These are phyloP conservation scores for Oophaga sylvatica DNA, from an alignment of 2,797 vertebrate genomes.

Conservation along the genomic window DNA sequence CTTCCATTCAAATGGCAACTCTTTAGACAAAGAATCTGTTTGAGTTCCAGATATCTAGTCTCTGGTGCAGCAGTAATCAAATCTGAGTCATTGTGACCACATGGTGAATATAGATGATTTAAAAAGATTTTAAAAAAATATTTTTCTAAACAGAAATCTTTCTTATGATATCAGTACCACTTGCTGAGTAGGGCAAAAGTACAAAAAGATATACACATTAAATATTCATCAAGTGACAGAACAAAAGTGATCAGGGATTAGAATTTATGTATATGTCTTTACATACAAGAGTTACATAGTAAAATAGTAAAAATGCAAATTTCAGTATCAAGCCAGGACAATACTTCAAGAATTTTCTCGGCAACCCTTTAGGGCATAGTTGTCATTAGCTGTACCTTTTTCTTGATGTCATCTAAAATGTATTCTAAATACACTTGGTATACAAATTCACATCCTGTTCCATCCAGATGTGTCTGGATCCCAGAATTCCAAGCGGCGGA, in stretches of 20 bases:
- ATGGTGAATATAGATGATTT: conserved; percentile 52
- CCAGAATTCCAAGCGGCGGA: too few relatives aligned
- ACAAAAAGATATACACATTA: not conserved
- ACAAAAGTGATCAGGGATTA: not conserved
- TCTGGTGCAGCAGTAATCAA: conserved; percentile 45
- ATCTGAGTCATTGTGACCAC: conserved; percentile 53
- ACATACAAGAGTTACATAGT: not conserved
- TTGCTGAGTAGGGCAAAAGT: conserved; percentile 10
- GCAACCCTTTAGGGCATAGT: not conserved
- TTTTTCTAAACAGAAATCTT: conserved; percentile 48
- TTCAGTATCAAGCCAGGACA: not conserved
- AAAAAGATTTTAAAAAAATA: conserved; percentile 12
- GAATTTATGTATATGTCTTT: not conserved
- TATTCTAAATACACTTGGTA: too few relatives aligned
- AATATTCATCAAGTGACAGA: not conserved
- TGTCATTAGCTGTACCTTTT: not conserved
- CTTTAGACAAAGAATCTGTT: conserved; percentile 49
- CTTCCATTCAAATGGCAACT: conserved; percentile 45
- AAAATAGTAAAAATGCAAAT: not conserved
- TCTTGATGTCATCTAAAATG: not conserved
- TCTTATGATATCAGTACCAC: conserved; percentile 37
- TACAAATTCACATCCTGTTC: too few relatives aligned
- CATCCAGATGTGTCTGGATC: too few relatives aligned
- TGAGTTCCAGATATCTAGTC: conserved; percentile 50
- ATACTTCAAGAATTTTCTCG: not conserved